phyloP scores from a whole-genome alignment of 2,797 vertebrate species.

The Coracias cyanogaster region DNA sequence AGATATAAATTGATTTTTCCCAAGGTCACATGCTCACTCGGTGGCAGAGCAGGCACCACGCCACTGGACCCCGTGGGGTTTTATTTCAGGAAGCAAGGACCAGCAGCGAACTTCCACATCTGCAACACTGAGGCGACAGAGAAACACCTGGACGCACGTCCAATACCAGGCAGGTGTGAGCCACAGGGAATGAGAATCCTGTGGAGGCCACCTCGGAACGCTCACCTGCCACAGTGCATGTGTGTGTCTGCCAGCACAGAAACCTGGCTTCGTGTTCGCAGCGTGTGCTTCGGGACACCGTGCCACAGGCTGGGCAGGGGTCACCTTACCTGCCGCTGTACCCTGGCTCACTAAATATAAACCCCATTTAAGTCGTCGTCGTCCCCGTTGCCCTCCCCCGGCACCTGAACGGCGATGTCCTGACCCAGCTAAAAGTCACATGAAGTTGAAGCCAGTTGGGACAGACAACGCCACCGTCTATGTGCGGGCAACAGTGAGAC shows the following conservation, averaged over 20 bases:
- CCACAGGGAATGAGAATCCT: neutral
- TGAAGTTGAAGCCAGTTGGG: rapidly evolving
- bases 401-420: rapidly evolving
- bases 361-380: neutral
- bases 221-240: neutral
- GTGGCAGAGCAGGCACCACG: neutral
- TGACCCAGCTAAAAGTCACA: neutral
- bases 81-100: neutral
- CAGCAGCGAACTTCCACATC: neutral
- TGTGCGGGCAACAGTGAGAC: neutral
- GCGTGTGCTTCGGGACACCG: neutral
- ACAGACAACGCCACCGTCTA: neutral
- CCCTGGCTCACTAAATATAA: neutral
- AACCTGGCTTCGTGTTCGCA: neutral
- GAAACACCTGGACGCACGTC: rapidly evolving
- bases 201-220: rapidly evolving
- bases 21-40: neutral
- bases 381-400: neutral
- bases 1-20: neutral
- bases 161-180: rapidly evolving
- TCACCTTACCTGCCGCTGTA: neutral
- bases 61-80: rapidly evolving
- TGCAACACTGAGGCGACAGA: too few species aligned
- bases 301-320: neutral
- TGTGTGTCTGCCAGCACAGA: neutral